Evolutionary conservation across 2,797 vertebrate species (phyloP).

Genomic region (Periparus ater): DNA sequence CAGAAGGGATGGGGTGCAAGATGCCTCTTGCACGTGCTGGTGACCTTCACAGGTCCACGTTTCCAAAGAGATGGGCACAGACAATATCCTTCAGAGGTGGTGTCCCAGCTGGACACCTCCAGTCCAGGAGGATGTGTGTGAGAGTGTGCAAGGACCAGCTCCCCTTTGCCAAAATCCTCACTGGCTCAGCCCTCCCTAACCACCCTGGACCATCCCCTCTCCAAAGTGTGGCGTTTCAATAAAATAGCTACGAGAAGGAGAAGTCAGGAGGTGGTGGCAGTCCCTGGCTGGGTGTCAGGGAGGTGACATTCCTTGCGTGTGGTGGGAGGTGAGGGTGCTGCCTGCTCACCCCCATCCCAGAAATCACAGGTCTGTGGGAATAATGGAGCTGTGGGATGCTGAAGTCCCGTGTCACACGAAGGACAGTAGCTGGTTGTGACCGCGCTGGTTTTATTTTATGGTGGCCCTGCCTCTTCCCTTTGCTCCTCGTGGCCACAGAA

Average conservation of each 20-base stretch:
- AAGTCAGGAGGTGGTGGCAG: neutral
- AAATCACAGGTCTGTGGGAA: rapidly evolving
- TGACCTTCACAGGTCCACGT: rapidly evolving
- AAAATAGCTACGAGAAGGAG: neutral
- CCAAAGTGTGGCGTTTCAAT: rapidly evolving
- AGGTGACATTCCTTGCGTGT: rapidly evolving
- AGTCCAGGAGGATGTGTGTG: neutral
- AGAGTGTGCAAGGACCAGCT: neutral
- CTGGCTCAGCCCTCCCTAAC: neutral
- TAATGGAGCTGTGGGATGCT: neutral
- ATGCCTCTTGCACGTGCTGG: rapidly evolving
- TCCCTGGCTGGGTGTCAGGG: neutral
- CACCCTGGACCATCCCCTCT: neutral
- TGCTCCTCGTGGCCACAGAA: neutral
- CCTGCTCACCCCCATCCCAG: neutral
- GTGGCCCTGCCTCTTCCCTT: neutral
- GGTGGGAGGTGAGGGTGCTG: neutral
- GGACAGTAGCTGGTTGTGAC: neutral
- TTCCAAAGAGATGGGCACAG: neutral
- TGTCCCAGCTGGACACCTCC: neutral
- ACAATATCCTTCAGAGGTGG: neutral
- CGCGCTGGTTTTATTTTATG: neutral
- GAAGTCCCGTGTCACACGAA: rapidly evolving
- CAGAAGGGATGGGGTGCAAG: neutral
- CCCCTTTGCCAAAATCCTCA: neutral